A percentile compares a stretch with the other conserved stretches of the same genome.
Conservation (phyloP, 2,797 vertebrate species). For the Mus minutoides region DNA sequence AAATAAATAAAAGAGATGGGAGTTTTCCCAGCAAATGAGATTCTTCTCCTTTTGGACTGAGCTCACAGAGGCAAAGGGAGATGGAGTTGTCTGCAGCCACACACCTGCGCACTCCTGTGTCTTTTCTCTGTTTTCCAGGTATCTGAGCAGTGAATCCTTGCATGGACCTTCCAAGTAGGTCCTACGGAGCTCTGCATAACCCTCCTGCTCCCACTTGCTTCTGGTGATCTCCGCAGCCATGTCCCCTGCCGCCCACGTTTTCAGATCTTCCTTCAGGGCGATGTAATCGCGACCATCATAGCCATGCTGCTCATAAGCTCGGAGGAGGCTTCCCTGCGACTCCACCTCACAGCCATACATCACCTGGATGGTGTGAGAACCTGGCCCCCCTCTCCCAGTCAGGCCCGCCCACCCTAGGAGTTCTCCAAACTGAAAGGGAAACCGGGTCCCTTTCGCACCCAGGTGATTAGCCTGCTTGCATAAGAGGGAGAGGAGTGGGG, state of each 20-base stretch:
- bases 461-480: too few relatives aligned
- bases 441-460: background rate
- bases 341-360: background rate
- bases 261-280: background rate
- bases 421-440: background rate
- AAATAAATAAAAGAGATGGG: too few relatives aligned
- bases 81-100: accelerated
- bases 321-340: too few relatives aligned
- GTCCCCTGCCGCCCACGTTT: background rate
- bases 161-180: background rate
- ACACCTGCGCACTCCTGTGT: accelerated
- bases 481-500: too few relatives aligned
- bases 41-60: background rate
- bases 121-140: background rate
- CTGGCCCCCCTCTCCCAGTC: background rate
- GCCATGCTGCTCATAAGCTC: background rate
- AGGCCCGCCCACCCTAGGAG: too few relatives aligned
- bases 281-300: background rate
- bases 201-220: background rate
- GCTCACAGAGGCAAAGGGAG: background rate
- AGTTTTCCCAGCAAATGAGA: background rate
- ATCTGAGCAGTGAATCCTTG: background rate
- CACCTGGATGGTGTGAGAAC: background rate
- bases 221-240: background rate
- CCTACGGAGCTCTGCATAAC: accelerated